Percentiles rank a stretch among this genome's conserved stretches.
phyloP scores from a whole-genome alignment of 2,797 vertebrate species.

The Peromyscus melanophrys region DNA sequence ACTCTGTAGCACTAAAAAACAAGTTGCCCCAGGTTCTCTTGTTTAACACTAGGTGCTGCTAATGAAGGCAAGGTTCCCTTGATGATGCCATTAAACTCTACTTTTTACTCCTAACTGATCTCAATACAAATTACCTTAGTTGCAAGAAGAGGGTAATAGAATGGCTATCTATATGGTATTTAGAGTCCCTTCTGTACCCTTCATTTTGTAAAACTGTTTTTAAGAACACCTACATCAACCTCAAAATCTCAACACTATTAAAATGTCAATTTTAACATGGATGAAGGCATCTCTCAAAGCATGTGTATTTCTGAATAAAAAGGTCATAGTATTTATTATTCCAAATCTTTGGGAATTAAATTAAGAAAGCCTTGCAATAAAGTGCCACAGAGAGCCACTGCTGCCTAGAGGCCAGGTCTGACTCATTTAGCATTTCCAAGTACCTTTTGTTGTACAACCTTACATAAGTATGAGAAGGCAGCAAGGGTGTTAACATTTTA shows the following conservation, averaged over 20 bases:
- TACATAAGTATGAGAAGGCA: conserved; percentile 48
- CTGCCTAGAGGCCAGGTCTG: conserved; percentile 9
- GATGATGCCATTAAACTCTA: conserved; percentile 49
- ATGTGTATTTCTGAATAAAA: conserved; percentile 50
- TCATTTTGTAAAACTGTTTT: conserved; percentile 37
- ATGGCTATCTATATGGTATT: not conserved
- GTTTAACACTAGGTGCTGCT: conserved; percentile 5
- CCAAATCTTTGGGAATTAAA: conserved; percentile 56
- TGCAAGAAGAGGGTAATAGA: not conserved
- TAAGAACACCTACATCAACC: conserved; percentile 51
- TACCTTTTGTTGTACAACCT: conserved; percentile 24
- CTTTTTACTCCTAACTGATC: conserved; percentile 2
- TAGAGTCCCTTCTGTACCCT: not conserved
- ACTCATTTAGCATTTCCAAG: conserved; percentile 64
- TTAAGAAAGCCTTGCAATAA: conserved; percentile 4
- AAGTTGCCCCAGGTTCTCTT: not conserved
- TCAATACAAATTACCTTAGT: conserved; percentile 47
- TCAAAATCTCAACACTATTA: conserved; percentile 4
- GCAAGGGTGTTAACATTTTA: conserved; percentile 17
- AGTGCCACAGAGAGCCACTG: not conserved
- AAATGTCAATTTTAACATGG: conserved; percentile 25
- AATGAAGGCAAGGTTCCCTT: not conserved
- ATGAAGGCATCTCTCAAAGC: conserved; percentile 49
- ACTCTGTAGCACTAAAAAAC: conserved; percentile 53
- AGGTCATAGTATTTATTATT: conserved; percentile 37